Conservation (phyloP, 2,797 vertebrate species). For the Eulemur albifrons region DNA sequence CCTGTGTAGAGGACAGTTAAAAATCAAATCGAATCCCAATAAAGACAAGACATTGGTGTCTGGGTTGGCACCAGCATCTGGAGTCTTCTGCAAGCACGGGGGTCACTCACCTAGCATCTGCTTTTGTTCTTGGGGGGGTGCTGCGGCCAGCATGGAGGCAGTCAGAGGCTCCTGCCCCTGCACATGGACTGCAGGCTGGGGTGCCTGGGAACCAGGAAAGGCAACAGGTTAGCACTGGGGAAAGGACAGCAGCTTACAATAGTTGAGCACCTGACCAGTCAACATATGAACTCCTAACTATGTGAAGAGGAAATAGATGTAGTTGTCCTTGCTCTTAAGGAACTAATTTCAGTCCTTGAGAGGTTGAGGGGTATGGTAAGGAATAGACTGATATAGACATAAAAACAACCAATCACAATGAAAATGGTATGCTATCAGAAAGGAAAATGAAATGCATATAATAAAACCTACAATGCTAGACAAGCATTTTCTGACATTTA, state of each 20-base stretch:
- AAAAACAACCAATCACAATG: neutral
- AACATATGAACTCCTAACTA: neutral
- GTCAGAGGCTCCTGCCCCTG: constrained; percentile 98
- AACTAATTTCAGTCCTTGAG: neutral
- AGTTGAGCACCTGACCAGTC: neutral
- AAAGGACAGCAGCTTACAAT: neutral
- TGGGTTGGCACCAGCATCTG: neutral
- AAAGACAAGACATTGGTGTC: neutral
- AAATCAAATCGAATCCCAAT: neutral
- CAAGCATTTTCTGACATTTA: neutral
- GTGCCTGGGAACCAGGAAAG: constrained; percentile 82
- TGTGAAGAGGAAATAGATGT: neutral
- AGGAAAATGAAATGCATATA: neutral
- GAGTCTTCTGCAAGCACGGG: accelerated
- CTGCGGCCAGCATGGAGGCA: constrained; percentile 97
- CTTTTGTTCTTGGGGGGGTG: constrained; percentile 98
- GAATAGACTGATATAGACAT: neutral
- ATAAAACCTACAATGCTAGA: neutral
- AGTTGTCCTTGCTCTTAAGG: neutral
- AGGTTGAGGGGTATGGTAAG: neutral
- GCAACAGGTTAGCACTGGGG: neutral
- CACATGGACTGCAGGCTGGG: constrained; percentile 96
- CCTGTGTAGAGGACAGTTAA: constrained; percentile 82
- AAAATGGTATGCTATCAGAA: neutral
- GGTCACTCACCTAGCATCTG: constrained; percentile 95